These are phyloP conservation scores for Sitta europaea DNA, from an alignment of 2,113 vertebrate genomes.

Conservation along the genomic window DNA sequence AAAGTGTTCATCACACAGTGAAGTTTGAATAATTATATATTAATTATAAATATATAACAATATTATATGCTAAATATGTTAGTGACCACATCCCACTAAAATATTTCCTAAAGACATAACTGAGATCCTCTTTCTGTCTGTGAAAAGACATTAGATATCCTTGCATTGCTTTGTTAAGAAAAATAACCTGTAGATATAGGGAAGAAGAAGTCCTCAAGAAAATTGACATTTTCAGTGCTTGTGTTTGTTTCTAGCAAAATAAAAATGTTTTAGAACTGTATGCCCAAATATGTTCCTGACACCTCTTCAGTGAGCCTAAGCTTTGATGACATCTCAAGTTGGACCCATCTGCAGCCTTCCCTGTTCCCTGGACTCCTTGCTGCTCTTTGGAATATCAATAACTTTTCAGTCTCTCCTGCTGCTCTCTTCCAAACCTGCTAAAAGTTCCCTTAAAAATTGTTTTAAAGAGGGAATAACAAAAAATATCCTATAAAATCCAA, in stretches of 20 bases:
- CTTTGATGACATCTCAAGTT: not conserved
- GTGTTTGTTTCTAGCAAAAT: not conserved
- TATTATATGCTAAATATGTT: not conserved
- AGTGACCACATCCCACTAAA: not conserved
- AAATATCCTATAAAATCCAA: not conserved
- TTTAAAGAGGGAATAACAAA: not conserved
- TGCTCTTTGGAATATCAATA: not conserved
- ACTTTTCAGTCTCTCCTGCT: not conserved
- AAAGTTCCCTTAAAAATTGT: not conserved
- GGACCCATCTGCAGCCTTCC: not conserved
- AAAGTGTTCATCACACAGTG: not conserved
- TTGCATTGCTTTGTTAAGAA: not conserved
- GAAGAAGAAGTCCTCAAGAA: not conserved
- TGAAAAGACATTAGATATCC: not conserved
- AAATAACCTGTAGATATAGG: not conserved
- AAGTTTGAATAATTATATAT: not conserved
- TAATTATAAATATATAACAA: not conserved
- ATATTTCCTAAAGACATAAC: not conserved
- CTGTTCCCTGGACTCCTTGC: not conserved
- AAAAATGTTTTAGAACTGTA: not conserved
- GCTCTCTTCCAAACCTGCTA: not conserved
- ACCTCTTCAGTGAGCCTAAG: not conserved
- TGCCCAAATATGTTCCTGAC: not conserved
- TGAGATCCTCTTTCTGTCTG: not conserved
- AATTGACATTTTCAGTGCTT: not conserved